Percentiles rank a stretch among this genome's conserved stretches.
These are phyloP conservation scores for Centruroides vittatus DNA, from an alignment of 1,140 invertebrate species.

Conservation along the genomic window DNA sequence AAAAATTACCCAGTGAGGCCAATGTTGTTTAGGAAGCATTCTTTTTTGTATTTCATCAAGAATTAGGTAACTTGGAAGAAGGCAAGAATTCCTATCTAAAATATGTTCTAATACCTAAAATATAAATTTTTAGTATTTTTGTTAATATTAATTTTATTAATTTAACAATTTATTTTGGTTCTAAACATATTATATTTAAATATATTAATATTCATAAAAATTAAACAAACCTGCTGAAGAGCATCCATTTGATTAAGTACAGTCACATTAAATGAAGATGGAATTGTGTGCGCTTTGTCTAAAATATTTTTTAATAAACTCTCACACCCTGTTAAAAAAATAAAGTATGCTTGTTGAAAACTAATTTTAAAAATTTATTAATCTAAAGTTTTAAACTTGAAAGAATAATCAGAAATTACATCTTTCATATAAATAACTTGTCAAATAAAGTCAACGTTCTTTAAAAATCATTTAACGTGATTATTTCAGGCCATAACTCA, in stretches of 20 bases:
- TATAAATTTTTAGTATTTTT: not conserved
- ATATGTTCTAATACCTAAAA: constrained; percentile 59
- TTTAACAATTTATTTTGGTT: too few species aligned
- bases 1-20: constrained; percentile 92
- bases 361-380: too few species aligned
- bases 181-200: not conserved
- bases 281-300: constrained; percentile 69
- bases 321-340: constrained; percentile 31
- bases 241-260: constrained; percentile 62
- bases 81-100: constrained; percentile 78
- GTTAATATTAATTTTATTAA: not conserved
- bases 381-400: too few species aligned
- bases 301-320: constrained; percentile 37
- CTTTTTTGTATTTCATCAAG: constrained; percentile 81
- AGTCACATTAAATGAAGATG: constrained; percentile 54
- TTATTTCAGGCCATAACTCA: too few species aligned
- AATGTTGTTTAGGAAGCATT: constrained; percentile 30
- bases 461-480: too few species aligned
- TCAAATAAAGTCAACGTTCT: too few species aligned
- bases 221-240: constrained; percentile 41
- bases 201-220: not conserved
- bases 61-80: constrained; percentile 86
- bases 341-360: constrained; percentile 5
- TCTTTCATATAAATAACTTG: too few species aligned
- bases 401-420: too few species aligned